phyloP scores from a whole-genome alignment of 2,797 vertebrate genomes.

The Cyclura pinguis region DNA sequence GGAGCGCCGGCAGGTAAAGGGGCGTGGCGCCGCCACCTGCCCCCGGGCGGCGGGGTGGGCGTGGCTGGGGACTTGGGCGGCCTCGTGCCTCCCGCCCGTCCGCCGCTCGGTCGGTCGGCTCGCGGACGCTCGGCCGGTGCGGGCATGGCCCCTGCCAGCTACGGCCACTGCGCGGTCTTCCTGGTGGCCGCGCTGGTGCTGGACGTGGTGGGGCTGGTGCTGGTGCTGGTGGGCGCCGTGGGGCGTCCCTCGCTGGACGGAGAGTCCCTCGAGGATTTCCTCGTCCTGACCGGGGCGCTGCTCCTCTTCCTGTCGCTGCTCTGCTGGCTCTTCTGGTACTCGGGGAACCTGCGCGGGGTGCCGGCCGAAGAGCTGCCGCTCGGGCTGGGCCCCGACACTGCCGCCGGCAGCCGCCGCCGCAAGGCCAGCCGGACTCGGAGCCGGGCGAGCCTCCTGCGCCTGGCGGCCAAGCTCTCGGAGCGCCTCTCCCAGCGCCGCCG shows the following conservation, averaged over 20 bases:
- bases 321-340: constrained; percentile 43
- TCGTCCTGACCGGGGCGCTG: constrained; percentile 27
- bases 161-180: constrained; percentile 20
- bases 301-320: constrained; percentile 45
- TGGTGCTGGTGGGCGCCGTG: constrained; percentile 38
- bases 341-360: constrained; percentile 41
- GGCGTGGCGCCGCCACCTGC: not conserved
- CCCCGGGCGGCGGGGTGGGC: not conserved
- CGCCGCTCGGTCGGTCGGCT: too few relatives aligned
- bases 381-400: not conserved
- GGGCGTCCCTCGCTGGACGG: not conserved
- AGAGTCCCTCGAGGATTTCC: constrained; percentile 12
- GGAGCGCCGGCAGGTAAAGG: not conserved
- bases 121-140: not conserved
- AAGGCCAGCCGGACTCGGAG: constrained; percentile 22
- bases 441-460: constrained; percentile 14
- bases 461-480: constrained; percentile 29
- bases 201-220: constrained; percentile 23
- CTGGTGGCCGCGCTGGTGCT: constrained; percentile 15
- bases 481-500: not conserved
- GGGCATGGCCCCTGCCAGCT: not conserved
- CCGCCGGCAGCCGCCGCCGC: not conserved
- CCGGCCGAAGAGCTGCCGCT: constrained; percentile 11
- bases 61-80: constrained; percentile 1
- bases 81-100: too few relatives aligned